Base-by-base conservation (phyloP, 2,888 invertebrate species). In the Dryomyza anilis region DNA sequence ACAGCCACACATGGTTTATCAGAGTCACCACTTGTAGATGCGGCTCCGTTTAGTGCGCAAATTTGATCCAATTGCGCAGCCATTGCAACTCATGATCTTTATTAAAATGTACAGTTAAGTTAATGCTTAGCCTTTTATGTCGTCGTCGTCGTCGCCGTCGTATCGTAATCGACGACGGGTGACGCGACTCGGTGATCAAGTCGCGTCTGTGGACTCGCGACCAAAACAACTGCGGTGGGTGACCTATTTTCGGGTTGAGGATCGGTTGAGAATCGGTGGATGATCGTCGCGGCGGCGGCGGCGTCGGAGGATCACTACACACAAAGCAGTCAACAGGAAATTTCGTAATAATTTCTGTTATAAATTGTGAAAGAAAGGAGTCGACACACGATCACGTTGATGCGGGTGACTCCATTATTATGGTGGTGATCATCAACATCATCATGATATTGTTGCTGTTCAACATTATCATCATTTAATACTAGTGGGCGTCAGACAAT, bases 21-120 rank as follows among this genome's bases (percentile, higher is more conserved):
- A 8, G 16, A 33, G 14, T n/a, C n/a, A n/a, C n/a, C n/a, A n/a
- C n/a, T n/a, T n/a, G n/a, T n/a, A n/a, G n/a, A n/a, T 23, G 7
- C 39, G 39, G 48, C 12, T 23, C 14, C 48, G 23, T 63, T 56
- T 57, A 48, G 60, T 64, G 76, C 76, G 78, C 78, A 78, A 78
- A 77, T 77, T 77, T 78, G 78, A 77, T 77, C 75, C 78, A 78
- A 77, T 77, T 77, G 76, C 71, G 76, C 77, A 75, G 71, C 76
- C 77, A 75, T 75, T 78, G 59, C 59, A 33, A 29, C 21, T 50
- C 30, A 50, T 60, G 50, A 27, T 52, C 60, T 50, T 60, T 60
- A 50, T 60, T 52, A 52, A 60, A 52, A 50, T 27, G 50, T 36
- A 52, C 50, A 21, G 50, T 52, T 52, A 60, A 50, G 36, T 25